Percentiles rank a stretch among this genome's conserved stretches.
Evolutionary conservation across 2,113 vertebrate species (phyloP).

Genomic region (Mionectes macconnelli): DNA sequence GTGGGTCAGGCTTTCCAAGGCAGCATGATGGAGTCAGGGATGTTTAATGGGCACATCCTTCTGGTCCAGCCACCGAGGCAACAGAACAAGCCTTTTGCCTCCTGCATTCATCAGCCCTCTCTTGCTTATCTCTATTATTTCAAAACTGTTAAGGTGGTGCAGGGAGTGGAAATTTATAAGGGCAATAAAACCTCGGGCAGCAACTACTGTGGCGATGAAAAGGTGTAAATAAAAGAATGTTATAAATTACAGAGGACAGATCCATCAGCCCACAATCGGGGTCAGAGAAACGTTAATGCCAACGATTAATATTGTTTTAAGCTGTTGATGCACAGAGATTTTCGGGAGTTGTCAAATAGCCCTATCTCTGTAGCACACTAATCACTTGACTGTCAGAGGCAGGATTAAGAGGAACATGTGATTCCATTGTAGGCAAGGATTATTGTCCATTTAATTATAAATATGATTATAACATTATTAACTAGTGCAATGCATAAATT

Average conservation of each 20-base stretch:
- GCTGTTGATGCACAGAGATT: neutral
- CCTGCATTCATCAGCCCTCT: conserved; percentile 22
- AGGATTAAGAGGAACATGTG: neutral
- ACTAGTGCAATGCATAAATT: neutral
- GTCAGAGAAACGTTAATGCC: neutral
- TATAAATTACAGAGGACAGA: conserved; percentile 27
- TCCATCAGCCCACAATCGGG: neutral
- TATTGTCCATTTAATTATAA: neutral
- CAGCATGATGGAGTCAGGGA: neutral
- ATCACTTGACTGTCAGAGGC: neutral
- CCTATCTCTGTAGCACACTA: neutral
- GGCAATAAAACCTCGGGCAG: conserved; percentile 46
- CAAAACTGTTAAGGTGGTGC: neutral
- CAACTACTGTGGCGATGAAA: neutral
- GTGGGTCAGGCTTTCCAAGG: conserved; percentile 1
- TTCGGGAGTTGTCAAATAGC: conserved; percentile 12
- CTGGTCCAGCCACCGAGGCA: neutral
- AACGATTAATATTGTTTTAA: conserved; percentile 26
- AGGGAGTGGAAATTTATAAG: conserved; percentile 53
- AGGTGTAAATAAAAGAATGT: neutral
- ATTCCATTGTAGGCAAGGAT: neutral
- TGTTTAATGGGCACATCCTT: neutral
- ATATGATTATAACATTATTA: neutral
- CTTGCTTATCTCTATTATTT: conserved; percentile 25
- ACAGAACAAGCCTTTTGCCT: neutral